phyloP scores from a whole-genome alignment of 1,140 invertebrate genomes.

The Theocolax elegans region DNA sequence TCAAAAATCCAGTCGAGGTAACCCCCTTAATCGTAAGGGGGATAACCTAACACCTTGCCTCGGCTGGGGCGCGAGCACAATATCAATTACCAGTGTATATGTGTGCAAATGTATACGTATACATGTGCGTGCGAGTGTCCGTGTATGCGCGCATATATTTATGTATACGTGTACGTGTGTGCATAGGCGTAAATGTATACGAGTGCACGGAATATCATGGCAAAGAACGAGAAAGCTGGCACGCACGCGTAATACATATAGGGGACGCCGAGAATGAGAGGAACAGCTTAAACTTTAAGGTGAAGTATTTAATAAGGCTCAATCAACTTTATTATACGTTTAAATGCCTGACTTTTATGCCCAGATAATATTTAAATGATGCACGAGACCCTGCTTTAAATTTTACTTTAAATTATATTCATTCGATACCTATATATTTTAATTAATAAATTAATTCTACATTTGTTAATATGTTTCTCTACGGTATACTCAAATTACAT shows the following conservation, averaged over 20 bases:
- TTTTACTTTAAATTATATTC: too few relatives aligned
- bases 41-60: conserved; percentile 14
- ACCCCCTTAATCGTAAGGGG: neutral
- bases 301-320: neutral
- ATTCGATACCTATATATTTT: too few relatives aligned
- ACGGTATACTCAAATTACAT: too few relatives aligned
- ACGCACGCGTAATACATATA: neutral
- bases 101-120: neutral
- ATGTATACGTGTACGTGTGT: neutral
- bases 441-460: too few relatives aligned
- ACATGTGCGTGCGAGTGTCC: neutral
- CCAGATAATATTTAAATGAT: too few relatives aligned
- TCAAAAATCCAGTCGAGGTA: neutral
- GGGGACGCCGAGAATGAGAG: neutral
- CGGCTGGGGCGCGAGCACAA: neutral
- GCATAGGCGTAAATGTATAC: neutral
- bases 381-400: too few relatives aligned
- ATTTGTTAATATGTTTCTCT: too few relatives aligned
- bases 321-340: neutral
- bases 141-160: neutral
- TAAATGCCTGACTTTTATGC: too few relatives aligned
- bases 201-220: neutral
- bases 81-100: conserved; percentile 9
- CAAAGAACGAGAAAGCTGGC: neutral
- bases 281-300: neutral